Base-by-base conservation (phyloP, 2,797 vertebrate species). In the Enteromius afrohamiltoni region DNA sequence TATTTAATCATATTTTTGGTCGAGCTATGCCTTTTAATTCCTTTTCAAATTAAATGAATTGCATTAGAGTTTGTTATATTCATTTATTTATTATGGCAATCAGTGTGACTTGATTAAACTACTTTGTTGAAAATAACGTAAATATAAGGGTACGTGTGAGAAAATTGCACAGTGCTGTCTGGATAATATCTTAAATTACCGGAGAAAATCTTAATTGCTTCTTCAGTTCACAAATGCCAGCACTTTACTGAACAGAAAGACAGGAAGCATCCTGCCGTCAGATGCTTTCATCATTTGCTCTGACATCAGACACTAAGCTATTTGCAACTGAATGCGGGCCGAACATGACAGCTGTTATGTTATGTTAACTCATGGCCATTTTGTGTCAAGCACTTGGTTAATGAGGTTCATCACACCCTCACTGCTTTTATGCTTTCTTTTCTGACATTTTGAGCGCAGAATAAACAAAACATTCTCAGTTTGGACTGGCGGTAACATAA, bases 361-460 rank as follows among this genome's bases (percentile, higher is more conserved):
- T 81, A 70, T 75, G 49, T 82, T 82, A 67, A 77, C 74, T 78
- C 75, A 79, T 85, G 64, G 37, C 51, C 60, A 83, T 70, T 71
- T 85, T 77, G 45, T 83, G 70, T 85, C 79, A 76, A 83, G 58
- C 67, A 69, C 85, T 83, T 29, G 58, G 74, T 85, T 42, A 83
- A 83, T 71, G 70, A 65, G 3, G 47, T 55, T 67, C 31, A 31
- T 80, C 75, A 80, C 51, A 76, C 21, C 1, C 21, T 70, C 85
- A 74, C 77, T 53, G 77, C 83, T 77, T 42, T 17, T 67, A 62
- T 84, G 34, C 49, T 55, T 60, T 85, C 34, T 21, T 77, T 82
- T 73, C 31, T 64, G 9, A 1, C 34, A 78, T 84, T 84, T 85
- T 82, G 55, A 67, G 47, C 45, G 6, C 26, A 55, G 70, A 26